These are phyloP conservation scores for Heliconius hermathena DNA, from an alignment of 1,140 invertebrate genomes.

Conservation along the genomic window DNA sequence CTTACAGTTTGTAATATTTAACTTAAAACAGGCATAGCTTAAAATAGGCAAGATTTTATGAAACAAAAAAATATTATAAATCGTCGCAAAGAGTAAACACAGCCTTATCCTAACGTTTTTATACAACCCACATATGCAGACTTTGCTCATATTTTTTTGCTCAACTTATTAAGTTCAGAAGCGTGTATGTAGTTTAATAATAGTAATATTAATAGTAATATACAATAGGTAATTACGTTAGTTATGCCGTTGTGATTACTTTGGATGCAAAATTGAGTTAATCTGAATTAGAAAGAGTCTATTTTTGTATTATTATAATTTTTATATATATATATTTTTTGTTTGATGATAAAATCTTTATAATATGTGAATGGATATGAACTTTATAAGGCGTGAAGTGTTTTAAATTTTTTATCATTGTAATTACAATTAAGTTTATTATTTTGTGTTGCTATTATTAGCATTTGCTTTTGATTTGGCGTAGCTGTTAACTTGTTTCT, in stretches of 20 bases:
- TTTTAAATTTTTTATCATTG: neutral
- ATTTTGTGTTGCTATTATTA: neutral
- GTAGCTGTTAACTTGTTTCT: neutral
- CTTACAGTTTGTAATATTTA: no score
- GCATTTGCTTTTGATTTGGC: neutral
- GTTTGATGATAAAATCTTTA: constrained; percentile 5
- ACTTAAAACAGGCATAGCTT: no score
- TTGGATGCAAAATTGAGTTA: neutral
- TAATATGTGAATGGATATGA: neutral
- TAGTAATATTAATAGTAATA: constrained; percentile 12
- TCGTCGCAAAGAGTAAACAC: neutral
- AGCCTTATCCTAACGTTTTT: constrained; percentile 40
- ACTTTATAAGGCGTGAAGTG: constrained; percentile 13
- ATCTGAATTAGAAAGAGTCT: neutral
- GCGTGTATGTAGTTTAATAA: constrained; percentile 24
- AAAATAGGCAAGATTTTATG: no score
- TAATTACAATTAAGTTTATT: neutral
- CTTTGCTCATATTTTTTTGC: constrained; percentile 36
- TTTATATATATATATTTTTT: neutral
- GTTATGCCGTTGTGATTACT: neutral
- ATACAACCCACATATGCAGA: constrained; percentile 39
- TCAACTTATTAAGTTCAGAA: constrained; percentile 21
- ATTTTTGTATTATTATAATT: constrained; percentile 3
- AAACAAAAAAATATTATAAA: neutral
- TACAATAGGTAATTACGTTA: neutral